A percentile compares a stretch with the other conserved stretches of the same genome.
Evolutionary conservation across 2,888 invertebrate species (phyloP).

Genomic region (Stenodera caucasica): DNA sequence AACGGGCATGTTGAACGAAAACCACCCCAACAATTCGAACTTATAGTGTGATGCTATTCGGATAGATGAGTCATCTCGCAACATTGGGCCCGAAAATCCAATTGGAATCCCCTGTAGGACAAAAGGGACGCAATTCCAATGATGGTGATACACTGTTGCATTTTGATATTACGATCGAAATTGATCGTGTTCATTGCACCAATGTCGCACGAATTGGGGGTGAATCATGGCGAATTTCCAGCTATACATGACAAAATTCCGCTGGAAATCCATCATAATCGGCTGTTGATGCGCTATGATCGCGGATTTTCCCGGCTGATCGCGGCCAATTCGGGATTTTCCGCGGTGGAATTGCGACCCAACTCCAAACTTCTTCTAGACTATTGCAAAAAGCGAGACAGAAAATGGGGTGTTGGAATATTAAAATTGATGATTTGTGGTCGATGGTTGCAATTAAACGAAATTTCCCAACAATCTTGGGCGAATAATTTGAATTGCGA

Average conservation of each 20-base stretch:
- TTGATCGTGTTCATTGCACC: constrained; percentile 22
- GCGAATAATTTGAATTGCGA: no score
- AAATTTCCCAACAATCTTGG: no score
- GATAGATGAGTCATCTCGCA: constrained; percentile 48
- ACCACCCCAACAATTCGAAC: constrained; percentile 46
- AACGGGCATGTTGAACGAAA: constrained; percentile 14
- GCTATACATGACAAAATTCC: no score
- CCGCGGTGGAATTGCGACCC: not conserved
- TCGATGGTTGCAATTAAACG: constrained; percentile 23
- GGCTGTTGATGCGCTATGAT: no score
- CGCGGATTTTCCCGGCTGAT: not conserved
- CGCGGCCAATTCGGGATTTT: not conserved
- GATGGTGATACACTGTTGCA: constrained; percentile 33
- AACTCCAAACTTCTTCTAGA: not conserved
- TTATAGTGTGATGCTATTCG: constrained; percentile 43
- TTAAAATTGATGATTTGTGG: constrained; percentile 49
- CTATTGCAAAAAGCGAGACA: constrained; percentile 16
- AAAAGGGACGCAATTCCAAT: constrained; percentile 11
- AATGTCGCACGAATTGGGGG: not conserved
- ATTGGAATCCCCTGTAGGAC: constrained; percentile 46
- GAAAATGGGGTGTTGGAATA: constrained; percentile 35
- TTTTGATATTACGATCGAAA: constrained; percentile 29
- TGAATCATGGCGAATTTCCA: no score
- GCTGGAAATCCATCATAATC: no score
- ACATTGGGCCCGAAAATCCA: constrained; percentile 50